Evolutionary conservation across 2,113 vertebrate species (phyloP), one percentile per base, ranked within the genome.

Genomic region (Clarias batrachus): DNA sequence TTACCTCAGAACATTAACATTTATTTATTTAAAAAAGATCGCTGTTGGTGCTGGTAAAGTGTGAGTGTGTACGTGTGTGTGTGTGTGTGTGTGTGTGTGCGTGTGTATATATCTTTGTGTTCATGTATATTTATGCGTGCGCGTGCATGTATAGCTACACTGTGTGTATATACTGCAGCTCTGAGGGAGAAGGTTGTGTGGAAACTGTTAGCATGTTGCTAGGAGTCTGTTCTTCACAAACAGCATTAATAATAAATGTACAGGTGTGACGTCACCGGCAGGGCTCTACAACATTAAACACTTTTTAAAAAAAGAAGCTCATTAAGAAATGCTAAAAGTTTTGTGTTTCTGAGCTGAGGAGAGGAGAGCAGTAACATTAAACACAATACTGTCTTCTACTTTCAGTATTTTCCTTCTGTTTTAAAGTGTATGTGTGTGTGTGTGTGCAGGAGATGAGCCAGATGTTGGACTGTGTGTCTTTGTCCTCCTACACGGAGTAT

Each of bases 401-500:
- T 41, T 17, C 1, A 25, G 11, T 76, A 19, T 48, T 33, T 71
- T 7, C 8, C 6, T 8, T 71, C 3, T 2, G 11, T 23, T 12
- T 41, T 25, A 65, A n/a, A 3, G 71, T 74, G 73, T 76, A 11
- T 76, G 73, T 76, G 23, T 76, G 71, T 74, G 71, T 74, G 37
- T 74, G 71, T n/a, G 25, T 19, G 65, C 23, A 89, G 88, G 73
- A 89, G 79, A 37, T 76, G 57, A 71, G 81, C 21, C 37, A 91
- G 77, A 89, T 77, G 83, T 91, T 93, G 62, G 94, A 95, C 91
- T 94, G 70, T 21, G 87, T 93, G 23, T 97, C 96, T 83, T 81
- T 95, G 54, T 87, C 94, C 60, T 96, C 96, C 0, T 98, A 95
- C 83, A 86, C 92, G 59, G 95, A 96, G 0, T 99, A 98, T 77